Evolutionary conservation across 1,140 invertebrate species (phyloP), one percentile per base, ranked within the genome.

Genomic region (Aphelenchoides avenae): DNA sequence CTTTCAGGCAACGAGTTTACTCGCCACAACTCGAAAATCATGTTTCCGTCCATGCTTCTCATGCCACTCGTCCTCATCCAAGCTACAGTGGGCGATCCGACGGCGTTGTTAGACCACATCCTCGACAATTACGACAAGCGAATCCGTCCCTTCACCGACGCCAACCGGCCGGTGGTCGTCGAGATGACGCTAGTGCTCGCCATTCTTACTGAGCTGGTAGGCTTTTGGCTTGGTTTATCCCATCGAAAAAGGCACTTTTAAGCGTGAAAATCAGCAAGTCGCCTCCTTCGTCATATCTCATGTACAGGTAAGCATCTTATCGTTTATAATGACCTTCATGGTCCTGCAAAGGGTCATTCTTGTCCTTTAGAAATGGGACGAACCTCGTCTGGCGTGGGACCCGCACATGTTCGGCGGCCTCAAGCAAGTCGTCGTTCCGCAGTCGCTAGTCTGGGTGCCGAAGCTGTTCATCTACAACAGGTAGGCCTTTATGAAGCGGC

Each of bases 401-500:
- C 53, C 55, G 3, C 43, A 52, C 18, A 37, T 58, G 43, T 68
- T 44, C 42, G 47, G 48, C 46, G 42, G 48, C 26, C 20, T 61
- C n/a, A 29, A 44, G 13, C 63, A 69, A 48, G n/a, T 69, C 27
- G 57, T 72, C 15, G 53, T 69, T 6, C 66, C 66, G 15, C 64
- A 60, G n/a, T 42, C 55, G 7, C n/a, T 40, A 5, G 26, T 69
- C 18, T 69, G 66, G 66, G 22, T 72, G 18, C 66, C 66, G 1
- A 69, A 69, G 52, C 31, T 69, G 13, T 69, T 69, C 37, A 66
- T 69, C 46, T 69, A 69, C 47, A 69, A 69, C n/a, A n/a, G 36
- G 56, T 37, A 33, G n/a, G n/a, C n/a, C n/a, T n/a, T n/a, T n/a
- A n/a, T n/a, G n/a, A n/a, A n/a, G n/a, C n/a, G n/a, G n/a, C n/a